Evolutionary conservation across 2,888 invertebrate genomes (phyloP).

Genomic region (Calameuta idolon): DNA sequence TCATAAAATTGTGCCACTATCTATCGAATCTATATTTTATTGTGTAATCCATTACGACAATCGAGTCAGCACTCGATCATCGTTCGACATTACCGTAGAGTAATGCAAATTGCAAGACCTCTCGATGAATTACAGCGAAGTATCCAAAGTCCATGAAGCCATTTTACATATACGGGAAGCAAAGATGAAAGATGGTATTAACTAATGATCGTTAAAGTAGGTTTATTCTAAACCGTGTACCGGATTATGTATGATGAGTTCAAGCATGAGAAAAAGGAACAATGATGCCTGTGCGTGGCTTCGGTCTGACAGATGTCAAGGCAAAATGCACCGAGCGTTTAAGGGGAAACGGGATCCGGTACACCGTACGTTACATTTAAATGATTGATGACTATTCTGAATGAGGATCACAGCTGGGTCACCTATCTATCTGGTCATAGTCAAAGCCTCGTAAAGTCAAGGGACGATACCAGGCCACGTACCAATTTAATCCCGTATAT

Average conservation of each 20-base stretch:
- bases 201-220: slow-evolving; percentile 21
- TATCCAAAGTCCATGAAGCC: background rate
- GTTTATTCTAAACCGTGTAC: slow-evolving; percentile 13
- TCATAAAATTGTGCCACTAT: background rate
- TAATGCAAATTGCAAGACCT: background rate
- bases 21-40: background rate
- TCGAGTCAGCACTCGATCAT: background rate
- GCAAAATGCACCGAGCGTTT: slow-evolving; percentile 36
- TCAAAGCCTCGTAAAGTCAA: background rate
- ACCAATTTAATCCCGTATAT: background rate
- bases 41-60: background rate
- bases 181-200: slow-evolving; percentile 10
- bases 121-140: background rate
- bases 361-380: slow-evolving; percentile 56
- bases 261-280: slow-evolving; percentile 19
- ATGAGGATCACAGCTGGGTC: slow-evolving; percentile 62
- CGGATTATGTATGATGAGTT: background rate
- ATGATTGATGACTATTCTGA: slow-evolving; percentile 64
- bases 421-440: background rate
- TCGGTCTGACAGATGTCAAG: slow-evolving; percentile 61
- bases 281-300: slow-evolving; percentile 12
- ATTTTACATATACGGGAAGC: background rate
- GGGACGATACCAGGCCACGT: background rate
- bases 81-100: background rate
- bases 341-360: slow-evolving; percentile 20